Evolutionary conservation across 2,113 vertebrate species (phyloP), one percentile per base, ranked within the genome.

Genomic region (Dasyurus viverrinus): DNA sequence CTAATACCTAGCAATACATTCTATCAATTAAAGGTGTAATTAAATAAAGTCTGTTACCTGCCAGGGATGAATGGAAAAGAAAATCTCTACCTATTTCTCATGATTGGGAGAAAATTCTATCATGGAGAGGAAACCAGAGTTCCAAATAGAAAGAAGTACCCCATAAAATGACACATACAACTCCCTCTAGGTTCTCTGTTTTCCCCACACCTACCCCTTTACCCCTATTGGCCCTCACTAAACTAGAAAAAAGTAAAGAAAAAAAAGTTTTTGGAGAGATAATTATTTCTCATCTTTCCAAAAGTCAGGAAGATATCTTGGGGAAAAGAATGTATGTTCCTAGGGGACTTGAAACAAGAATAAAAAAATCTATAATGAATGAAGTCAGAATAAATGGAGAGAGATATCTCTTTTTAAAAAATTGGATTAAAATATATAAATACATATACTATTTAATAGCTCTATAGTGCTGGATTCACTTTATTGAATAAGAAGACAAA

Each of bases 1-100:
- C 68, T 52, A 96, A 76, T 48, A 76, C 90, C 68, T 92, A 60
- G 90, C 90, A 96, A 90, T 60, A 54, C 8, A 84, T 55, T 93
- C 60, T 92, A 89, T 50, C 53, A 91, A 54, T 94, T 94, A 92
- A 93, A 42, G 47, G 7, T n/a, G 30, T 57, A 95, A 92, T 27
- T 55, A 57, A 90, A 12, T 0, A 94, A 93, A 55, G 42, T 92
- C 92, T 93, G 36, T 2, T 76, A 8, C 23, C 89, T 55, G 26
- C 22, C 53, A 27, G 76, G 60, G 9, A 22, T 14, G 89, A 91
- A n/a, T 93, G 48, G 93, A 60, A 53, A 60, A 89, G 9, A 52
- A 46, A 55, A 2, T 55, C 93, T 50, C 19, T 25, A 90, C 53
- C 24, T 89, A 92, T 7, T 84, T 84, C n/a, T 76, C 14, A 19